A percentile compares a stretch with the other conserved stretches of the same genome.
phyloP scores from a whole-genome alignment of 2,888 invertebrate species.

The Cryptocephalus primarius region DNA sequence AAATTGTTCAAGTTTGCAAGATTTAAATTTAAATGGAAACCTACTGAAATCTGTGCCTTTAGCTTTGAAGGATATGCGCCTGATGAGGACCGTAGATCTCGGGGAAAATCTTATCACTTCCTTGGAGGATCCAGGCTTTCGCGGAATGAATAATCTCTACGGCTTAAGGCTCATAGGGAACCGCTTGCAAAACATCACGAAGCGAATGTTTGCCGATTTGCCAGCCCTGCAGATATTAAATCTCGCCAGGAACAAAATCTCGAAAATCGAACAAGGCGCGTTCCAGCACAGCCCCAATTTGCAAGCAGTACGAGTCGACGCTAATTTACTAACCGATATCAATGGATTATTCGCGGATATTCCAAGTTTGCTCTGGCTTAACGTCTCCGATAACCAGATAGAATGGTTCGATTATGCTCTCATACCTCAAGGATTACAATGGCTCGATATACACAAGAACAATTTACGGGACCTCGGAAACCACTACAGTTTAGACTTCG shows the following conservation, averaged over 20 bases:
- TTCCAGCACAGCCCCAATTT: constrained; percentile 71
- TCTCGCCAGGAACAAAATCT: constrained; percentile 75
- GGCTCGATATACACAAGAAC: constrained; percentile 86
- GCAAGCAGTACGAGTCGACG: constrained; percentile 78
- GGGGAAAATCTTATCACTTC: constrained; percentile 81
- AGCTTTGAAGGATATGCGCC: constrained; percentile 74
- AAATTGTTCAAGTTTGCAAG: constrained; percentile 83
- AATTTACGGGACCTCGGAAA: constrained; percentile 69
- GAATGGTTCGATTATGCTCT: constrained; percentile 82
- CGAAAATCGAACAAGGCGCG: constrained; percentile 65
- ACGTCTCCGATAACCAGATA: constrained; percentile 83
- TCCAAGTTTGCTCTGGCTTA: constrained; percentile 75
- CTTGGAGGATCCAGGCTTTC: constrained; percentile 71
- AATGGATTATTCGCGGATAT: constrained; percentile 76
- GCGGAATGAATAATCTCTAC: constrained; percentile 75
- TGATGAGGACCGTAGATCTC: constrained; percentile 78
- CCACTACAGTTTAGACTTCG: constrained; percentile 56
- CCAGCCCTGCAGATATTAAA: constrained; percentile 78
- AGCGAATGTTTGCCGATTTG: constrained; percentile 66
- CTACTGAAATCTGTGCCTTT: constrained; percentile 67
- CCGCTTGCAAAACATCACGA: constrained; percentile 70
- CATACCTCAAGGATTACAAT: constrained; percentile 71
- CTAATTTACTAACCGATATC: constrained; percentile 72
- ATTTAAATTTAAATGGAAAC: constrained; percentile 83
- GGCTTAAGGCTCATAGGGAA: constrained; percentile 84